Base-by-base conservation (phyloP, 2,113 vertebrate species). In the Saguinus midas region DNA sequence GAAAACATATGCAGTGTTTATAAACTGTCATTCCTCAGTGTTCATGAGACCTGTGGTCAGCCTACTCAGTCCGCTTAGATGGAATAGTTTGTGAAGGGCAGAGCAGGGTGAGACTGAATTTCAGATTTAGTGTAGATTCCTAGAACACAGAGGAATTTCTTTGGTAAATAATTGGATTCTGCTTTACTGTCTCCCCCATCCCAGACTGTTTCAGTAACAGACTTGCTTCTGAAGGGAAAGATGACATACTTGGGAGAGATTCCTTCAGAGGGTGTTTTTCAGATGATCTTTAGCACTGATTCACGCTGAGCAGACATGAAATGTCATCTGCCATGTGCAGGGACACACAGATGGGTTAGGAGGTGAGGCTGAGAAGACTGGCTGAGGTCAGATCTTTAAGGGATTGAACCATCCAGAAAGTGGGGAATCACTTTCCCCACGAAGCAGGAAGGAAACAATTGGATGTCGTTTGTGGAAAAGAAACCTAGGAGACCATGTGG, bases 71-170 rank as follows among this genome's bases (percentile, higher is more conserved):
- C 1, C 55, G 37, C 92, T 98, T 55, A 0, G 95, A 93, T 96
- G 96, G 84, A 96, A 95, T 61, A 90, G 86, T 96, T 97, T 97
- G 88, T 98, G 96, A 97, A 96, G 96, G 93, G 73, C 96, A 97
- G 75, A 95, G 52, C 92, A 72, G 12, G 93, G 35, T 75, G 79
- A 96, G 95, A 95, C 95, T 97, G 68, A 97, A 83, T 98, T 98
- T 98, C 96, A 96, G 68, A 32, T 45, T 97, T 94, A 79, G 20
- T 70, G 57, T 93, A 72, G 97, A 43, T 85, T 87, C 82, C 61
- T 88, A 48, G 58, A 37, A 80, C 95, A 90, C 70, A 86, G 89
- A 89, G 75, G 43, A 81, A 91, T 16, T 8, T 96, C 84, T 97
- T 97, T 97, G 93, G 81, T 95, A 97, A 97, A 37, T 40, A 95